Evolutionary conservation across 2,888 invertebrate species (phyloP).

Genomic region (Iphiclides podalirius): DNA sequence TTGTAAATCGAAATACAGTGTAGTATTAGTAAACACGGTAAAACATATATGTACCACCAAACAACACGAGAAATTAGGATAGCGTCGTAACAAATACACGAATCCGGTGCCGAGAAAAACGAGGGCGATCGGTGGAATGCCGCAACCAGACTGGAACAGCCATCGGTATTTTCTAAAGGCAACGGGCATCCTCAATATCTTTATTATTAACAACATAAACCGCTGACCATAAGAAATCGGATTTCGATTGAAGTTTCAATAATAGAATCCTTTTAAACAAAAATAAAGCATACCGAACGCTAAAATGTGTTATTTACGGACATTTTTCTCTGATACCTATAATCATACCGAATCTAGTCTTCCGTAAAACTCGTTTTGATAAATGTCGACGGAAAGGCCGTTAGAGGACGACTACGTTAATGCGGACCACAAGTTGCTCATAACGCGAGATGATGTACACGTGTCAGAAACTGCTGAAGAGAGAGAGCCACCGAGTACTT

Average conservation of each 20-base stretch:
- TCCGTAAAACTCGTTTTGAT: no score
- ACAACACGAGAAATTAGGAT: conserved; percentile 2
- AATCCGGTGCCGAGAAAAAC: conserved; percentile 43
- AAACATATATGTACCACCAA: neutral
- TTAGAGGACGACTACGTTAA: no score
- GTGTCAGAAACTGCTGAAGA: no score
- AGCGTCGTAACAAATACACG: conserved; percentile 38
- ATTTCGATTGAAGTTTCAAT: conserved; percentile 15
- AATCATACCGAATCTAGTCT: no score
- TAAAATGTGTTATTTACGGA: neutral
- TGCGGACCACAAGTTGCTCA: no score
- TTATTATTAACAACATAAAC: conserved; percentile 6
- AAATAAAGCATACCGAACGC: no score
- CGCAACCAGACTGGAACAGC: conserved; percentile 66
- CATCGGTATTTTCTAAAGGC: conserved; percentile 39
- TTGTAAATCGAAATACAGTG: no score
- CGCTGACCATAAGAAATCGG: conserved; percentile 9
- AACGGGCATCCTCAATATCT: conserved; percentile 6
- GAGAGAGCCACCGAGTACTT: no score
- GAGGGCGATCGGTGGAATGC: conserved; percentile 54
- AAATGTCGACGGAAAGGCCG: no score
- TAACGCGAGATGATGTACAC: no score
- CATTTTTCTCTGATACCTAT: no score
- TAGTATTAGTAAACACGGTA: neutral
- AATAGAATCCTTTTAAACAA: conserved; percentile 6